Evolutionary conservation across 2,797 vertebrate species (phyloP).

Genomic region (Masticophis lateralis): DNA sequence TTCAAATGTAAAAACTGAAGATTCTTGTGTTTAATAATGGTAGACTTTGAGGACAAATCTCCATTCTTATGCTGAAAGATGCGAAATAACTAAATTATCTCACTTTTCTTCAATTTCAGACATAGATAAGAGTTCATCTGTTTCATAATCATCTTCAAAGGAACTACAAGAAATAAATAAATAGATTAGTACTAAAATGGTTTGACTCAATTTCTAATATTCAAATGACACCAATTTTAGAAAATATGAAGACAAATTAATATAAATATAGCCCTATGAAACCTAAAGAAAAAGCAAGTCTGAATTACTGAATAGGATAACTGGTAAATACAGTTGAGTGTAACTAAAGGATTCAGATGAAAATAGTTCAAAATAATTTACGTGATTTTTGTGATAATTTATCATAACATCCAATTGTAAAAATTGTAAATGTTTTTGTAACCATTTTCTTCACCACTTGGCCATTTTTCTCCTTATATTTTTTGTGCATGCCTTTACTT

Average conservation of each 20-base stretch:
- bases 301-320: not conserved
- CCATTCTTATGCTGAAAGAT: conserved; percentile 80
- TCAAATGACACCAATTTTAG: not conserved
- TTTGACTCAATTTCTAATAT: conserved; percentile 11
- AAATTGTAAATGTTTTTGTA: not conserved
- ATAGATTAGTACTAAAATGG: conserved; percentile 45
- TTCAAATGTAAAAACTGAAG: conserved; percentile 11
- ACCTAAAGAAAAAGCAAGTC: not conserved
- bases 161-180: conserved; percentile 78
- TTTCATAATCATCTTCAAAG: conserved; percentile 94
- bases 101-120: conserved; percentile 90
- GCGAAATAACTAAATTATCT: conserved; percentile 88
- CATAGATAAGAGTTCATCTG: conserved; percentile 84
- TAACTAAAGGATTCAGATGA: not conserved
- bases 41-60: conserved; percentile 57
- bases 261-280: not conserved
- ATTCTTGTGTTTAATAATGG: conserved; percentile 46
- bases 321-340: not conserved
- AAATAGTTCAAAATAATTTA: not conserved
- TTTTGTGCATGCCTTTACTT: not conserved
- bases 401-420: not conserved
- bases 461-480: not conserved
- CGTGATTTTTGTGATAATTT: not conserved
- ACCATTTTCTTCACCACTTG: not conserved
- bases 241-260: not conserved